Conservation (phyloP, 1,140 invertebrate species). For the Calephelis nemesis region DNA sequence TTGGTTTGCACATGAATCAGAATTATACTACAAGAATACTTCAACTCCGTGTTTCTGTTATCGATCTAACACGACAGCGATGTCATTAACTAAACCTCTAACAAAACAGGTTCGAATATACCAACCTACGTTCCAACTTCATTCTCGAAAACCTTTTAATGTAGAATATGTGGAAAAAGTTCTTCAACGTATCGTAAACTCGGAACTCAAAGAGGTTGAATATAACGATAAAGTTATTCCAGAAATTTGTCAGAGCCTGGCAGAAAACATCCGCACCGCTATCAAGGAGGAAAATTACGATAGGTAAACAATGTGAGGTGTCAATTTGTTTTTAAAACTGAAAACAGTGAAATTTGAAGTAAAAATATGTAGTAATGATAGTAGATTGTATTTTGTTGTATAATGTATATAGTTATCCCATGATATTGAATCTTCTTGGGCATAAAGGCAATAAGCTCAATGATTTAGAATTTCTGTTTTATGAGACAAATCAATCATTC, state of each 20-base stretch:
- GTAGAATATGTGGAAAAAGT: slow-evolving; percentile 60
- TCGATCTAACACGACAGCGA: slow-evolving; percentile 56
- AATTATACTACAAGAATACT: neutral
- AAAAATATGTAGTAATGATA: no score
- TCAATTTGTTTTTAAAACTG: neutral
- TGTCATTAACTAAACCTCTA: slow-evolving; percentile 43
- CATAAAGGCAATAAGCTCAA: no score
- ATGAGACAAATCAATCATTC: slow-evolving; percentile 1
- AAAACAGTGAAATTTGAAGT: neutral
- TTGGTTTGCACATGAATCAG: neutral
- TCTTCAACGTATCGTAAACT: slow-evolving; percentile 56
- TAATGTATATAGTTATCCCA: no score
- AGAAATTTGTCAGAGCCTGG: slow-evolving; percentile 59
- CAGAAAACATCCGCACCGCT: slow-evolving; percentile 59
- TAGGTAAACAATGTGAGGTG: slow-evolving; percentile 44
- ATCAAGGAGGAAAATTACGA: slow-evolving; percentile 75
- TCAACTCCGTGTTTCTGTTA: slow-evolving; percentile 25
- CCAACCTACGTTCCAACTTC: slow-evolving; percentile 70
- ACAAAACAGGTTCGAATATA: slow-evolving; percentile 65
- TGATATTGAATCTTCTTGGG: no score
- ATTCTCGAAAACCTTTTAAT: slow-evolving; percentile 62
- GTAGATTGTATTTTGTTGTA: no score
- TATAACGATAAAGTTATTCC: slow-evolving; percentile 66
- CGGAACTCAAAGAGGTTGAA: slow-evolving; percentile 67
- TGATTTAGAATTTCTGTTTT: no score